These are phyloP conservation scores for Polypterus bichir DNA, from an alignment of 2,113 vertebrate species.

Conservation along the genomic window DNA sequence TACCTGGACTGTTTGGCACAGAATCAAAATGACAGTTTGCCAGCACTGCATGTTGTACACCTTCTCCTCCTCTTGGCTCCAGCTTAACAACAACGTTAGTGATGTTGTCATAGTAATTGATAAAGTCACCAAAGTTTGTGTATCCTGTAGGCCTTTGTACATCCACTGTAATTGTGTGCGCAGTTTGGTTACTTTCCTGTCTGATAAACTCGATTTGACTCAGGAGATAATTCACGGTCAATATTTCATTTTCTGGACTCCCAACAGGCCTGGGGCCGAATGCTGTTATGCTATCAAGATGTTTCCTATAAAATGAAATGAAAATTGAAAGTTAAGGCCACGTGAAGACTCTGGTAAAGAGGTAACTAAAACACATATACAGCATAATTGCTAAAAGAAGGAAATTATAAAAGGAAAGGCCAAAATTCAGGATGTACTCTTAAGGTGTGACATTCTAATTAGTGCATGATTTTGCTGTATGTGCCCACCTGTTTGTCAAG, in stretches of 20 bases:
- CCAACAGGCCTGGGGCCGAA: constrained; percentile 82
- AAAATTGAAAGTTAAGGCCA: background rate
- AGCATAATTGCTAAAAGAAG: background rate
- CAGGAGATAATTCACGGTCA: constrained; percentile 77
- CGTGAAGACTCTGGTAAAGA: background rate
- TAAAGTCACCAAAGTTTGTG: constrained; percentile 92
- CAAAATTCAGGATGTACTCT: too few species aligned
- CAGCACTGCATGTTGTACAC: constrained; percentile 69
- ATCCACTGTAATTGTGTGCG: constrained; percentile 66
- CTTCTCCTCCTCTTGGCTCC: constrained; percentile 58
- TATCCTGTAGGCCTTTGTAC: constrained; percentile 81
- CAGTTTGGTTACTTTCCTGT: constrained; percentile 37
- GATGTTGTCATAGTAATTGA: constrained; percentile 88
- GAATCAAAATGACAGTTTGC: constrained; percentile 97
- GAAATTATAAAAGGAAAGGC: background rate
- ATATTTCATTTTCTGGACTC: constrained; percentile 81
- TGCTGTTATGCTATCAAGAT: constrained; percentile 80
- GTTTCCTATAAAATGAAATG: constrained; percentile 44
- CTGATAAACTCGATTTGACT: constrained; percentile 68
- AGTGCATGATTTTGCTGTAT: too few species aligned
- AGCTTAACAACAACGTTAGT: constrained; percentile 81
- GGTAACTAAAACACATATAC: background rate
- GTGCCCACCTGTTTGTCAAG: too few species aligned
- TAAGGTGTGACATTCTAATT: too few species aligned
- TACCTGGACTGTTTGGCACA: constrained; percentile 84